These are phyloP conservation scores for Montipora capricornis DNA, from an alignment of 64 coral and sea anemone genomes.

Conservation along the genomic window DNA sequence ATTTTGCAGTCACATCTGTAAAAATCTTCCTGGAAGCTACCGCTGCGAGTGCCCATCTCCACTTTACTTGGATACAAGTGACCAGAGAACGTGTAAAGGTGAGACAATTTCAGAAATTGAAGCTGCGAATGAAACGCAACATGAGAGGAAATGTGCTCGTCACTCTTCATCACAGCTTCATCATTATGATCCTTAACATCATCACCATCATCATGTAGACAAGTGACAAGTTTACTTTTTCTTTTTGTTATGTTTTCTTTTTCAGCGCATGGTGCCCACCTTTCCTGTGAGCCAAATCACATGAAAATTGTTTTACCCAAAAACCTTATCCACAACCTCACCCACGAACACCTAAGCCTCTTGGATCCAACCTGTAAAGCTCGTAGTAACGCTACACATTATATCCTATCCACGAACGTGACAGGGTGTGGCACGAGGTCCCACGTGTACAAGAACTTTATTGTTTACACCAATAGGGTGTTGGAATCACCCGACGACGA, in stretches of 20 bases:
- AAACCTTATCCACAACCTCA: slow-evolving; percentile 83
- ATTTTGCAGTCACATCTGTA: slow-evolving; percentile 62
- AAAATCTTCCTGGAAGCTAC: slow-evolving; percentile 39
- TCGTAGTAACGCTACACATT: slow-evolving; percentile 68
- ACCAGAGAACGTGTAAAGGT: slow-evolving; percentile 35
- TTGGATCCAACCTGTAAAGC: slow-evolving; percentile 70
- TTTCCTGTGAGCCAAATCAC: slow-evolving; percentile 75
- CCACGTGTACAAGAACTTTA: slow-evolving; percentile 78
- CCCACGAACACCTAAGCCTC: slow-evolving; percentile 82
- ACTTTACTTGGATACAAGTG: slow-evolving; percentile 19
- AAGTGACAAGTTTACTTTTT: neutral
- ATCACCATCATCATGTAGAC: no score
- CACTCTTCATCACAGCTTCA: no score
- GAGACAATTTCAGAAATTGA: neutral
- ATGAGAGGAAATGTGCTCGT: no score
- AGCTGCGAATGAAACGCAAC: neutral
- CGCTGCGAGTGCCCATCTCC: slow-evolving; percentile 34
- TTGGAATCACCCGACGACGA: slow-evolving; percentile 64
- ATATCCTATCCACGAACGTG: slow-evolving; percentile 71
- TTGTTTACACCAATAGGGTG: slow-evolving; percentile 92
- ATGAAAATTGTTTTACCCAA: slow-evolving; percentile 87
- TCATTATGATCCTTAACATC: no score
- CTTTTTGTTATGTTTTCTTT: neutral
- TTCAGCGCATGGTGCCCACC: slow-evolving; percentile 73
- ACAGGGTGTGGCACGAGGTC: slow-evolving; percentile 80